phyloP scores from a whole-genome alignment of 2,888 invertebrate genomes.

The Theretra japonica region DNA sequence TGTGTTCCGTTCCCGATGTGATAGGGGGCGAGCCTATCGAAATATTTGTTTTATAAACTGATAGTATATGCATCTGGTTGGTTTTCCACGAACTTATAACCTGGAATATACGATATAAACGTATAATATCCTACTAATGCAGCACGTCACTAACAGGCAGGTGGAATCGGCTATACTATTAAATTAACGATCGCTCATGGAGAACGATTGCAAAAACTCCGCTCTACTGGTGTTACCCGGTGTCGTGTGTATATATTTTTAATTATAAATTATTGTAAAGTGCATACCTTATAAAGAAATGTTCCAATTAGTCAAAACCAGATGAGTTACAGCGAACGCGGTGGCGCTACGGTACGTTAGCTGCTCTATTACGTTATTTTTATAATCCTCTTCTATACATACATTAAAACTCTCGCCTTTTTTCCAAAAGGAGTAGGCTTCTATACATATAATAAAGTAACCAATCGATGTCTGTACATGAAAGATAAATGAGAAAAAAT shows the following conservation, averaged over 20 bases:
- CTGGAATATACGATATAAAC: not conserved
- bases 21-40: too few species aligned
- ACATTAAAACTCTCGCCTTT: too few species aligned
- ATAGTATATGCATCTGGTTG: too few species aligned
- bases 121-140: not conserved
- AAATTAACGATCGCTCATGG: conserved; percentile 10
- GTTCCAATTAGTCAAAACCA: conserved; percentile 38
- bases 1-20: too few species aligned
- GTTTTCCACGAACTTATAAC: too few species aligned
- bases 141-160: not conserved
- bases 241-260: conserved; percentile 33
- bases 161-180: not conserved
- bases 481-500: too few species aligned
- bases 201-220: conserved; percentile 7
- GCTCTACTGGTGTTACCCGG: conserved; percentile 39
- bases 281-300: conserved; percentile 35
- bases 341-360: not conserved
- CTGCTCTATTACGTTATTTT: not conserved
- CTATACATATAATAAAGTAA: too few species aligned
- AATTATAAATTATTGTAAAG: conserved; percentile 38
- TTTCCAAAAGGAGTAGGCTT: too few species aligned
- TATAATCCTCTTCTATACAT: too few species aligned
- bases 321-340: conserved; percentile 14
- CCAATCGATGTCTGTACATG: too few species aligned
- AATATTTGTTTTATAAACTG: too few species aligned